Conservation (phyloP, 2,888 invertebrate genomes). For the Marronus borbonicus region DNA sequence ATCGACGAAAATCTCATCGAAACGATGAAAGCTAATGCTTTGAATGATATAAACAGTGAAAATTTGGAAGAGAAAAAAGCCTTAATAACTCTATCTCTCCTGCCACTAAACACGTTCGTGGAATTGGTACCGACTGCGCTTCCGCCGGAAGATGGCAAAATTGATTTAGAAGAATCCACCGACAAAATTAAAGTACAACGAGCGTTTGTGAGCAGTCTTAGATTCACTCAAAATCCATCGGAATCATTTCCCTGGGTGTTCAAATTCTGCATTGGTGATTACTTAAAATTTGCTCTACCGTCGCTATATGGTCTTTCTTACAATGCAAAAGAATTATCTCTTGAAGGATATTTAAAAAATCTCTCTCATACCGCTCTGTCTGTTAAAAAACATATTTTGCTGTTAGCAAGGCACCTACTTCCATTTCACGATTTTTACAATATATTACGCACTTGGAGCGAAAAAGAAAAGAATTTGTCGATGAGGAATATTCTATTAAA, state of each 20-base stretch:
- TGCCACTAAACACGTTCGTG: not conserved
- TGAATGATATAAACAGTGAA: not conserved
- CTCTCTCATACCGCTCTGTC: constrained; percentile 29
- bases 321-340: constrained; percentile 10
- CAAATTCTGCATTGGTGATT: constrained; percentile 43
- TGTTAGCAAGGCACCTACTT: constrained; percentile 25
- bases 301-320: constrained; percentile 23
- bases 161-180: constrained; percentile 8
- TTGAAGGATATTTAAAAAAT: constrained; percentile 9
- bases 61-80: not conserved
- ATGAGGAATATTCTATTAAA: constrained; percentile 38
- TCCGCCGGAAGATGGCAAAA: constrained; percentile 32
- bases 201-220: constrained; percentile 18
- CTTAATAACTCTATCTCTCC: not conserved
- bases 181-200: constrained; percentile 22
- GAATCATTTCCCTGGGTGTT: constrained; percentile 17
- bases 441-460: constrained; percentile 29
- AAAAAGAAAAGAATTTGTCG: constrained; percentile 33
- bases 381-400: constrained; percentile 24
- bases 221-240: not conserved
- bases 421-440: constrained; percentile 10
- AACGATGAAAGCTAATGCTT: not conserved
- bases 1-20: not conserved
- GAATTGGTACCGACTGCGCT: not conserved
- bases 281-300: constrained; percentile 38